Base-by-base conservation (phyloP, 2,888 invertebrate genomes). In the Diarsia mendica region DNA sequence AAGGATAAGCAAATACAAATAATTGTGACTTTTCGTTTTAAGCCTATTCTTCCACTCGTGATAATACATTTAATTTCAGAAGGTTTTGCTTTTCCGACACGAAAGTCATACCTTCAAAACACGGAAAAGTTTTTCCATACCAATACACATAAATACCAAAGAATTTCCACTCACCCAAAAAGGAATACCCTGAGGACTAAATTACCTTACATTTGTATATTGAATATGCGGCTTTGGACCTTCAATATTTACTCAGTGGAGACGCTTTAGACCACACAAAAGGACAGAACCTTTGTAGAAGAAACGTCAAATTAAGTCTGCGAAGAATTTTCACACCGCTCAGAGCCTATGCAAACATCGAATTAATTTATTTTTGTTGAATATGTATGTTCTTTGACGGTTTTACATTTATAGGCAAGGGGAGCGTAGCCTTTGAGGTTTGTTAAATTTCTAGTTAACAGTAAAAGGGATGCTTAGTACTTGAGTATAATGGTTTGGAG, bases 281-380 rank as follows among this genome's bases (percentile, higher is more conserved):
- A 65, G 18, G 53, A 65, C n/a, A 15, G 61, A 51, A 49, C 75
- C 80, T 83, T 85, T 77, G 83, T 68, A 66, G 63, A 79, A 80
- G 72, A 81, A 83, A 81, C 77, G 84, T 82, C 71, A 81, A 86
- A 86, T 86, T 86, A 84, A 79, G 74, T 73, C 81, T 65, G 72
- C 46, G 63, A 85, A 78, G 81, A 81, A 81, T 76, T 77, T 83
- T 83, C 73, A 67, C 85, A 77, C 79, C 61, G 61, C 64, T 63
- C 60, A 64, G n/a, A 49, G 65, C 83, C 85, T 83, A 76, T 78
- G 76, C 74, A 82, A 86, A 84, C 78, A 84, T 77, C 58, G 77
- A 80, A 82, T 87, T 87, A 79, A 84, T 87, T 85, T 82, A 80
- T 85, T 79, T 83, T 83, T 64, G 67, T 75, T 80, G 83, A 77